Evolutionary conservation across 2,888 invertebrate genomes (phyloP).

Genomic region (Lymantria monacha): DNA sequence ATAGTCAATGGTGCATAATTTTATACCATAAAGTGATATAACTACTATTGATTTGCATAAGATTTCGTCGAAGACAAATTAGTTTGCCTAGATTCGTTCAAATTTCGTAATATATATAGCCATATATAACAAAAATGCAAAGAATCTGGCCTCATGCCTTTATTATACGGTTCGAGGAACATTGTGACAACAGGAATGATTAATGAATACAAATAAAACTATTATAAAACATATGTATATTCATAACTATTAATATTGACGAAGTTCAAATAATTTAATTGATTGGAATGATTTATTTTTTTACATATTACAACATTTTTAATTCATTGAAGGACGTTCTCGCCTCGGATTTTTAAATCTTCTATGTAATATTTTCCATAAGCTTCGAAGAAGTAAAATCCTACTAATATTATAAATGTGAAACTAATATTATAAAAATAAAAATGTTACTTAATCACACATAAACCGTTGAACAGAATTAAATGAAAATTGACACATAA

Average conservation of each 20-base stretch:
- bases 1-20: background rate
- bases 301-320: background rate
- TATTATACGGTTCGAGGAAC: slow-evolving; percentile 30
- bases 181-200: slow-evolving; percentile 12
- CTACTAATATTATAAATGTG: no score
- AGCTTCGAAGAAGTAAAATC: no score
- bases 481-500: no score
- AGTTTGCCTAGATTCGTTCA: slow-evolving; percentile 9
- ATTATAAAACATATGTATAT: slow-evolving; percentile 6
- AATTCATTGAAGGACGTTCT: background rate
- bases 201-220: slow-evolving; percentile 10
- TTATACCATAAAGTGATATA: slow-evolving; percentile 4
- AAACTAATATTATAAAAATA: no score
- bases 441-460: no score
- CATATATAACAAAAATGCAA: slow-evolving; percentile 20
- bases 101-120: slow-evolving; percentile 20
- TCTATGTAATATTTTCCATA: no score
- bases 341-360: background rate
- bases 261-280: slow-evolving; percentile 1
- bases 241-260: background rate
- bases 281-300: background rate
- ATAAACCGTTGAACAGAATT: no score
- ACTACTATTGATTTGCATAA: slow-evolving; percentile 19
- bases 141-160: slow-evolving; percentile 6
- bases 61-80: slow-evolving; percentile 9